Evolutionary conservation across 2,113 vertebrate genomes (phyloP).

Genomic region (Urocitellus parryii): DNA sequence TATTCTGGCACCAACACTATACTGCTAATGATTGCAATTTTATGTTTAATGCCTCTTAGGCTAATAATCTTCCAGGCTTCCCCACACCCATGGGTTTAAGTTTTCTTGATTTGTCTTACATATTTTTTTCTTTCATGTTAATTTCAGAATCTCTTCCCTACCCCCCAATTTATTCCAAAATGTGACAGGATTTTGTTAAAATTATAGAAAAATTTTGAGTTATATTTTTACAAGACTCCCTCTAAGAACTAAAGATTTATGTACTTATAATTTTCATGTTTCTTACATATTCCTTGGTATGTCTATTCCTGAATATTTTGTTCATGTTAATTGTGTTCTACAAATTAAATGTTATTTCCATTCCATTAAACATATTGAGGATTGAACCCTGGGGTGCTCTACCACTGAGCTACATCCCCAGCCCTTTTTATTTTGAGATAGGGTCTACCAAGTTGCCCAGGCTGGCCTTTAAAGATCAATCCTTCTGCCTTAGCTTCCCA

Average conservation of each 20-base stretch:
- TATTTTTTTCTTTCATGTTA: constrained; percentile 35
- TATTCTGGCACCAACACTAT: background rate
- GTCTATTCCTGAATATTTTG: background rate
- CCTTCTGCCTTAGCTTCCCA: background rate
- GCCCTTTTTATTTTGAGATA: background rate
- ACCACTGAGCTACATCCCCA: background rate
- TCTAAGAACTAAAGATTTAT: background rate
- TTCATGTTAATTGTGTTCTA: background rate
- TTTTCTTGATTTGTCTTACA: background rate
- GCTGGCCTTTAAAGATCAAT: background rate
- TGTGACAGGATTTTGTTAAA: constrained; percentile 33
- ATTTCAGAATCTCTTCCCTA: background rate
- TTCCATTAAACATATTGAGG: background rate
- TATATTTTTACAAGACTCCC: background rate
- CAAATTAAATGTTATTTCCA: background rate
- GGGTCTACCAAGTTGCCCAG: background rate
- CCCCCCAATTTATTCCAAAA: background rate
- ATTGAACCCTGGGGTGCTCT: background rate
- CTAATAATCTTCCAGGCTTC: background rate
- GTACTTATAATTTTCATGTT: background rate
- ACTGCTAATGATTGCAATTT: background rate
- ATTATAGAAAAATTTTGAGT: background rate
- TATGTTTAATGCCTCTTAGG: background rate
- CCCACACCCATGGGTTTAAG: background rate
- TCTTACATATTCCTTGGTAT: background rate